A percentile compares a stretch with the other conserved stretches of the same genome.
Conservation (phyloP, 1,140 invertebrate species). For the Apocrypta bakeri region DNA sequence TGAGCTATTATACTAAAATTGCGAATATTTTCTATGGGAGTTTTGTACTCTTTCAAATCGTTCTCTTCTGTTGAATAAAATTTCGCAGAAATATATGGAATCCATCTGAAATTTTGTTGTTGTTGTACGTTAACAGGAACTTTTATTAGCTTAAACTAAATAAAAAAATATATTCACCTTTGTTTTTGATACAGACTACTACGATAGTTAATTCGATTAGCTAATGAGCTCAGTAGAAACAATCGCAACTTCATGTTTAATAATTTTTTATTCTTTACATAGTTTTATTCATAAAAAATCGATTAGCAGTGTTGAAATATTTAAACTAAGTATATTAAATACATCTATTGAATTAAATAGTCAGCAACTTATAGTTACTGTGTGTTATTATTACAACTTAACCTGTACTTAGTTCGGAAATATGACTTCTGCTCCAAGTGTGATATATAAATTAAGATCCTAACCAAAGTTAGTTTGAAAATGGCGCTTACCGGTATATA, state of each 20-base stretch:
- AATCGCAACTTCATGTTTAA: conserved; percentile 11
- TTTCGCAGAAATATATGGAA: background rate
- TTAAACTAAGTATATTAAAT: no score
- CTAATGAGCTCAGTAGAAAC: background rate
- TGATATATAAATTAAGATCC: no score
- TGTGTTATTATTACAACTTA: background rate
- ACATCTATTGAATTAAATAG: no score
- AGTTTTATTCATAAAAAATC: background rate
- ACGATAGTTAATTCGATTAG: background rate
- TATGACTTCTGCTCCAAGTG: no score
- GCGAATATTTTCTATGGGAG: conserved; percentile 83
- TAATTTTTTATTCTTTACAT: background rate
- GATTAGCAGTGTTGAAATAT: no score
- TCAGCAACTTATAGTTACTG: no score
- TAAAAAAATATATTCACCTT: conserved; percentile 9
- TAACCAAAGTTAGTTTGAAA: conserved; percentile 8
- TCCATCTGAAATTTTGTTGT: conserved; percentile 25
- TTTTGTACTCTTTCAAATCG: conserved; percentile 60
- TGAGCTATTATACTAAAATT: conserved; percentile 99
- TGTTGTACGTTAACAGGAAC: background rate
- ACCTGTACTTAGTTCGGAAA: background rate
- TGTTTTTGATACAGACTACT: background rate
- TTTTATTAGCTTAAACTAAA: background rate
- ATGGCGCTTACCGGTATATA: conserved; percentile 24
- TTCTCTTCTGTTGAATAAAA: conserved; percentile 54